phyloP scores from a whole-genome alignment of 2,113 vertebrate species.

The Poicephalus gulielmi region DNA sequence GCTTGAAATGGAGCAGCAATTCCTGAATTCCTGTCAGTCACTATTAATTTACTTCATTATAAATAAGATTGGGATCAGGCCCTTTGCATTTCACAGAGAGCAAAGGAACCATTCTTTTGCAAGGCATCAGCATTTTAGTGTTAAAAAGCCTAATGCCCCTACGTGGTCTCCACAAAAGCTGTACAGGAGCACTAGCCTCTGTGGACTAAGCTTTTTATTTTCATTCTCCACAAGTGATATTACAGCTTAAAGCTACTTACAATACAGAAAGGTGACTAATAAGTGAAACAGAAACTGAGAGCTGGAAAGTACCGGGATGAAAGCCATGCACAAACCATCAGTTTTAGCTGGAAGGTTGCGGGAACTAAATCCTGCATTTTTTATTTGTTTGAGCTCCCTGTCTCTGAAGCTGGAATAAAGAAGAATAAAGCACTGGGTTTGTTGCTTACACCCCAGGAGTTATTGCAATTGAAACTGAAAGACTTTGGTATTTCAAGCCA shows the following conservation, averaged over 20 bases:
- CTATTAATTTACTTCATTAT: not conserved
- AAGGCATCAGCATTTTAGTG: not conserved
- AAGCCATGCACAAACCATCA: not conserved
- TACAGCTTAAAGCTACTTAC: not conserved
- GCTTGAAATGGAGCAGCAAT: not conserved
- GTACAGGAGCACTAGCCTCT: not conserved
- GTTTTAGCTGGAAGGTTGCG: not conserved
- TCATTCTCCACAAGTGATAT: not conserved
- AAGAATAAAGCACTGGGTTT: not conserved
- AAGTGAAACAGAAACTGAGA: not conserved
- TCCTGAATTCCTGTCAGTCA: not conserved
- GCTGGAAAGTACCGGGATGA: not conserved
- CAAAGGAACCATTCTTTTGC: not conserved
- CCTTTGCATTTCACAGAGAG: not conserved
- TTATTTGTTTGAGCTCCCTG: not conserved
- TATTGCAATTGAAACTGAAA: not conserved
- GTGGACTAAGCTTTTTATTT: not conserved
- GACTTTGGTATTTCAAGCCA: not conserved
- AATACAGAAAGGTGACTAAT: not conserved
- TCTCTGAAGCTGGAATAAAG: not conserved
- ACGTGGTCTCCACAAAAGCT: not conserved
- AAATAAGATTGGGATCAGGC: not conserved
- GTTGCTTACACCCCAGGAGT: not conserved
- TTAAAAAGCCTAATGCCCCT: not conserved
- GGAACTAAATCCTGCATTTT: not conserved